These are phyloP conservation scores for Botrylloides violaceus DNA, from an alignment of 23 tunicate species.

Conservation along the genomic window DNA sequence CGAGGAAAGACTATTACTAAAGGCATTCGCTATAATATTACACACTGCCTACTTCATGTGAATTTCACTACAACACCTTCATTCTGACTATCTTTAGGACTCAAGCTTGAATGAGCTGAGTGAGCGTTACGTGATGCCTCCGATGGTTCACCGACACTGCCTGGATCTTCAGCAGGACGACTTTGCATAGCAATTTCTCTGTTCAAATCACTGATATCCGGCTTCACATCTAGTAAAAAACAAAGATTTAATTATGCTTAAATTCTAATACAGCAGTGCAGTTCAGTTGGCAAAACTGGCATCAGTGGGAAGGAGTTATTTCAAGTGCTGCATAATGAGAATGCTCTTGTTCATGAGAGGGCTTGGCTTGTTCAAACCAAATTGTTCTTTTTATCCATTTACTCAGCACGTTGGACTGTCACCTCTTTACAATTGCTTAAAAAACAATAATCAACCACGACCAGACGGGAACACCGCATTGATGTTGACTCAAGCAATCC, in stretches of 20 bases:
- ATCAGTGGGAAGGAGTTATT: too few relatives aligned
- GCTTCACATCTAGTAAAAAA: constrained; percentile 60
- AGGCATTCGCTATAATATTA: too few relatives aligned
- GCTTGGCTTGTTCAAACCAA: too few relatives aligned
- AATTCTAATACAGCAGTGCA: too few relatives aligned
- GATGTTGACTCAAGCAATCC: constrained; percentile 3
- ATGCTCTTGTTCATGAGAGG: too few relatives aligned
- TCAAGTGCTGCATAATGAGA: too few relatives aligned
- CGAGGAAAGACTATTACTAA: too few relatives aligned
- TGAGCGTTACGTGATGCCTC: background rate
- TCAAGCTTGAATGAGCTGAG: background rate
- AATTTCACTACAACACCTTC: background rate
- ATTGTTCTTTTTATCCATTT: too few relatives aligned
- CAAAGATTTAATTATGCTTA: too few relatives aligned
- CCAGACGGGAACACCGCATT: background rate
- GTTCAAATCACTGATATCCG: constrained; percentile 29
- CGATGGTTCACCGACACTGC: background rate
- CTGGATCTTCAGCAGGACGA: constrained; percentile 1
- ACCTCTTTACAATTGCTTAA: background rate
- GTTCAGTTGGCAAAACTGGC: too few relatives aligned
- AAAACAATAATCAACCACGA: background rate
- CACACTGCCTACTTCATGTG: too few relatives aligned
- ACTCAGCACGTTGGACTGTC: too few relatives aligned
- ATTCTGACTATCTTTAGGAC: background rate
- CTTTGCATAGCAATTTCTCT: constrained; percentile 3